Percentiles rank a stretch among this genome's conserved stretches.
These are phyloP conservation scores for Delichon dasypus DNA, from an alignment of 2,797 vertebrate genomes.

Conservation along the genomic window DNA sequence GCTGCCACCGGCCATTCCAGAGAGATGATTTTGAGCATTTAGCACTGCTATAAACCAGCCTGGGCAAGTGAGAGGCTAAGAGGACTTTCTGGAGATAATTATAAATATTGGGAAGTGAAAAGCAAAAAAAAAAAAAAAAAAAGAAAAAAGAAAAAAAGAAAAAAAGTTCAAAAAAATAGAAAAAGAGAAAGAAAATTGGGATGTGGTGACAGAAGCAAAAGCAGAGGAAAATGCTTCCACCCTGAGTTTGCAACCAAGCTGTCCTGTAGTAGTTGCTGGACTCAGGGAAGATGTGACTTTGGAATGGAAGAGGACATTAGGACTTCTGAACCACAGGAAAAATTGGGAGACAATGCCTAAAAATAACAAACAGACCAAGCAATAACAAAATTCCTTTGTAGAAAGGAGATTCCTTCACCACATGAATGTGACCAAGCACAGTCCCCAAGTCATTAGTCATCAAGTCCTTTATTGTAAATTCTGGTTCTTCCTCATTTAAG, in stretches of 20 bases:
- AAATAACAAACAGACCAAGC: neutral
- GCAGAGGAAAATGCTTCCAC: neutral
- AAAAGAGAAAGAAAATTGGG: neutral
- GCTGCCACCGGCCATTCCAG: neutral
- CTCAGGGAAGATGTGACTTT: neutral
- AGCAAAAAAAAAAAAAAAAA: neutral
- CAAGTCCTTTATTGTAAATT: neutral
- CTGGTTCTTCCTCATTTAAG: neutral
- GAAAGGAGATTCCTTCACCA: neutral
- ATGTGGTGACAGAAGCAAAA: neutral
- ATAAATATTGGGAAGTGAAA: neutral
- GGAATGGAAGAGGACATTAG: neutral
- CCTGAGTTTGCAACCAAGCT: neutral
- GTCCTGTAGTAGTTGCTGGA: neutral
- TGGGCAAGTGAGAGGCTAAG: neutral
- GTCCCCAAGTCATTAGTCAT: neutral
- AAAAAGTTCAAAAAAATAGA: neutral
- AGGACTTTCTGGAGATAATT: neutral
- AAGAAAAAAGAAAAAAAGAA: too few relatives aligned
- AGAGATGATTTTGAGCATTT: neutral
- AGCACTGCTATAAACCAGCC: neutral
- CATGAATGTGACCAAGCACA: neutral
- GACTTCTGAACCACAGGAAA: neutral
- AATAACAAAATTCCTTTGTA: neutral
- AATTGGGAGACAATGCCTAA: neutral